Evolutionary conservation across 2,113 vertebrate genomes (phyloP), one percentile per base, ranked within the genome.

Genomic region (Pungitius pungitius): DNA sequence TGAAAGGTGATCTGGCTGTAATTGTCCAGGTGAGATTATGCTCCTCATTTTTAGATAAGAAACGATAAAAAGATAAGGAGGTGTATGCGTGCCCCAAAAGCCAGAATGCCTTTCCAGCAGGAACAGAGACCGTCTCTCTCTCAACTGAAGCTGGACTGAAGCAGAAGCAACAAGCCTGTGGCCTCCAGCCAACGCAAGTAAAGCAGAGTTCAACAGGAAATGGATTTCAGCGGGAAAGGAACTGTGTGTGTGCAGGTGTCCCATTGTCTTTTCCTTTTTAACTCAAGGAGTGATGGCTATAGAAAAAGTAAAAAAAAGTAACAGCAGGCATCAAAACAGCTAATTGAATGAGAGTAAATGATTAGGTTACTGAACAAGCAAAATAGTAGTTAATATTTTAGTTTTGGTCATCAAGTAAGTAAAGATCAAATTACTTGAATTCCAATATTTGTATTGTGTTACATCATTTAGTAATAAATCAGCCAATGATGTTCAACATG

Each of bases 151-250:
- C 84, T 90, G 87, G 86, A 85, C 77, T 39, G 42, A 65, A 58
- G 80, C 69, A 77, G 54, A 75, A 61, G 18, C 2, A 24, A 60
- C 20, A 9, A 78, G 66, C 74, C 56, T 20, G 39, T 62, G 55
- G 60, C 73, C 72, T 75, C 76, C 30, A 6, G 69, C 73, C 73
- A 56, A 66, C 72, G 58, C 79, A 92, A 86, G 85, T 90, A 83
- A 88, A 15, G n/a, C 49, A 88, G 56, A 90, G 88, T 92, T 91
- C 88, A 91, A 88, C 81, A 89, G 90, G 84, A 91, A 92, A 88
- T 89, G 80, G 67, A 85, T 79, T 78, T 77, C 59, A 75, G 74
- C 73, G 61, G 72, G 68, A 89, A 75, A 72, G 42, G 70, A 61
- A 64, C 70, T 58, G 30, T 64, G 72, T 86, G 83, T 84, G 77